Conservation (phyloP, 2,113 vertebrate species). For the Sander lucioperca region DNA sequence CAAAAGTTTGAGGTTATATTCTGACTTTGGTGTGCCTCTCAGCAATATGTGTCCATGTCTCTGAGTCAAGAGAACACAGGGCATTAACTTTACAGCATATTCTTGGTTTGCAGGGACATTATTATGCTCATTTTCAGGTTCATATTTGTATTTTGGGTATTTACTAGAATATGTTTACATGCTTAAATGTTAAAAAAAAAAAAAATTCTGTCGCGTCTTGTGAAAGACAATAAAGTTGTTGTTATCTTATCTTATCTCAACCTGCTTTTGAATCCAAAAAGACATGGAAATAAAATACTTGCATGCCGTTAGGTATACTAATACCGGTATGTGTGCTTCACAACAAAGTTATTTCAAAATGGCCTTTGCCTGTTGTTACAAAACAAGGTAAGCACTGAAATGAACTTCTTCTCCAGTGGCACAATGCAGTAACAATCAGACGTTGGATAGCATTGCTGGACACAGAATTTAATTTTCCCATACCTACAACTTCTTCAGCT, state of each 20-base stretch:
- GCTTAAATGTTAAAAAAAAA: no score
- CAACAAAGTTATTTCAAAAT: conserved; percentile 37
- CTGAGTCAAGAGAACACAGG: conserved; percentile 30
- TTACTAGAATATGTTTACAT: no score
- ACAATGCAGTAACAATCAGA: conserved; percentile 13
- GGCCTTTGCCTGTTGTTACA: conserved; percentile 26
- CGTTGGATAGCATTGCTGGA: neutral
- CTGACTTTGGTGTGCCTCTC: conserved; percentile 7
- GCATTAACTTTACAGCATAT: conserved; percentile 42
- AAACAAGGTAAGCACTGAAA: conserved; percentile 23
- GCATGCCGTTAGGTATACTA: conserved; percentile 17
- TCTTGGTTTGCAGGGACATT: conserved; percentile 34
- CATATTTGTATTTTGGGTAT: no score
- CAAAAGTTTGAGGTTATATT: conserved; percentile 1
- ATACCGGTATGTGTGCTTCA: conserved; percentile 2
- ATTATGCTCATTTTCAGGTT: no score
- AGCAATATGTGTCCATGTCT: conserved; percentile 23
- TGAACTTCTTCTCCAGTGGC: conserved; percentile 25
- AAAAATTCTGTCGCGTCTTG: no score
- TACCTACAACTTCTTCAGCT: conserved; percentile 40
- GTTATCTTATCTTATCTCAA: no score
- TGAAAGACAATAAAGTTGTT: no score
- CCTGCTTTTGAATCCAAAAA: no score
- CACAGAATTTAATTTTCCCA: conserved; percentile 36
- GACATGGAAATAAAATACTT: neutral